Conservation (phyloP, 2,797 vertebrate species). For the Gallinago solitaria region DNA sequence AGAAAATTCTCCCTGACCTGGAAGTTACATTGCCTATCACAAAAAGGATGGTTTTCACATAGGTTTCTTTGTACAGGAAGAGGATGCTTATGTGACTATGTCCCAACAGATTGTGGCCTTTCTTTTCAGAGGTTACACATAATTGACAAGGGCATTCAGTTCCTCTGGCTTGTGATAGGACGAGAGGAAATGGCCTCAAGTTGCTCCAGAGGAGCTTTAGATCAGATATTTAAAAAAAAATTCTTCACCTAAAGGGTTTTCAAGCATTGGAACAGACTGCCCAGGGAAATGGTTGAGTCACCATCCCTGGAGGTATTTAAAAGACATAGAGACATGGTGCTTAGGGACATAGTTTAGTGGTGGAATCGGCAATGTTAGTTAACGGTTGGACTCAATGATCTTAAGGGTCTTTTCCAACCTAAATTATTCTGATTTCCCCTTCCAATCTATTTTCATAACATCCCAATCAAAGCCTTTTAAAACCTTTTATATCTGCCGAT, state of each 20-base stretch:
- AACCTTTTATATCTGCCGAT: background rate
- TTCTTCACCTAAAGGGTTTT: background rate
- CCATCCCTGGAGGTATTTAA: background rate
- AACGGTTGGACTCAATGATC: rapidly evolving
- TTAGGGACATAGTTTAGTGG: background rate
- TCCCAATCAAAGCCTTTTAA: background rate
- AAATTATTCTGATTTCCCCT: background rate
- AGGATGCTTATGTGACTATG: background rate
- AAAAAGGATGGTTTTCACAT: background rate
- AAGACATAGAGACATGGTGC: rapidly evolving
- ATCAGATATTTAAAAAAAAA: background rate
- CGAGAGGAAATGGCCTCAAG: background rate
- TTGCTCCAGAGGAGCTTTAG: background rate
- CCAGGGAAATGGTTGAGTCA: background rate
- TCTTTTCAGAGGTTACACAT: background rate
- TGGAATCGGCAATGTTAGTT: background rate
- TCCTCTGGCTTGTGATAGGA: background rate
- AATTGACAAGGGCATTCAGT: background rate
- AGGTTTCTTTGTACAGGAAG: background rate
- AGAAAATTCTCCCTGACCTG: background rate
- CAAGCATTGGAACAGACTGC: background rate
- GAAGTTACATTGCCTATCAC: background rate
- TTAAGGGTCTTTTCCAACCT: background rate
- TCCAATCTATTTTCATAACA: background rate
- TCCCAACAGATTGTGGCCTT: background rate